Conservation (phyloP, 2,113 vertebrate genomes). For the Phocoena phocoena region DNA sequence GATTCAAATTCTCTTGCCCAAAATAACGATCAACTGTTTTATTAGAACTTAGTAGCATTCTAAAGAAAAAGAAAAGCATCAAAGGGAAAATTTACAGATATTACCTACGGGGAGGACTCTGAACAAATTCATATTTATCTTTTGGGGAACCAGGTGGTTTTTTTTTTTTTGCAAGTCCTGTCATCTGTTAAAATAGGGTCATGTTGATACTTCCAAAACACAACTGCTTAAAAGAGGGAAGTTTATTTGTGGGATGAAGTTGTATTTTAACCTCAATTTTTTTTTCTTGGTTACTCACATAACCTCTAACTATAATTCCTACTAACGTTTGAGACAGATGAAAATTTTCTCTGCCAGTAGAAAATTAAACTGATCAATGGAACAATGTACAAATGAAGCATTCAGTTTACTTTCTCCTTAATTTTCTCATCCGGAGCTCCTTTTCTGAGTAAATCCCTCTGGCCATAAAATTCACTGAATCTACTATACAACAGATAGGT, state of each 20-base stretch:
- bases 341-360: neutral
- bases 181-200: constrained; percentile 50
- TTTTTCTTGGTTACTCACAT: constrained; percentile 27
- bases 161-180: neutral
- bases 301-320: neutral
- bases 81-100: neutral
- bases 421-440: neutral
- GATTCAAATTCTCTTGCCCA: neutral
- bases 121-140: neutral
- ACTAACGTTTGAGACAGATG: neutral
- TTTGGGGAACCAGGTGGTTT: neutral
- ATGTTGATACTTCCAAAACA: constrained; percentile 45
- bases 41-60: neutral
- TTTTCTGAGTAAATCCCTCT: constrained; percentile 29
- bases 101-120: neutral
- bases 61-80: constrained; percentile 18
- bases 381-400: neutral
- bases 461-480: neutral
- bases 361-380: neutral
- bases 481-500: neutral
- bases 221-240: neutral
- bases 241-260: constrained; percentile 26
- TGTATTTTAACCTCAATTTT: constrained; percentile 12
- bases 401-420: neutral
- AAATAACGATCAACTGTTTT: neutral